phyloP scores from a whole-genome alignment of 2,113 vertebrate genomes.

The Martes martes region DNA sequence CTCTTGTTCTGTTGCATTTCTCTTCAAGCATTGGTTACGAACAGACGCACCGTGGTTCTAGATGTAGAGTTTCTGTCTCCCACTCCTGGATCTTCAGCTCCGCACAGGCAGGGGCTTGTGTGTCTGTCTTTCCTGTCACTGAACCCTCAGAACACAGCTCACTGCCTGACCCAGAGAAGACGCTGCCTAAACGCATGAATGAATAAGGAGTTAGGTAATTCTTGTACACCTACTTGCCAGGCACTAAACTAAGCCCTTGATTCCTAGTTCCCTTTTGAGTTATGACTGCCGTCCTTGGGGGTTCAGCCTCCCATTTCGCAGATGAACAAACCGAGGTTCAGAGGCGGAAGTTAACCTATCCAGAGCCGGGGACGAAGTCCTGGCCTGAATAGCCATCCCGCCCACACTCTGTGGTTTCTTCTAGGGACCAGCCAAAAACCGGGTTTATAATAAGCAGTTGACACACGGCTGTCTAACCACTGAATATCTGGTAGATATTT shows the following conservation, averaged over 20 bases:
- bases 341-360: too few relatives aligned
- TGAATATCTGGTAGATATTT: accelerated
- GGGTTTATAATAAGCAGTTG: accelerated
- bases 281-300: background rate
- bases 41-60: accelerated
- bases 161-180: accelerated
- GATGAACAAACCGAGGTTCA: background rate
- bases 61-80: background rate
- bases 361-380: background rate
- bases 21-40: background rate
- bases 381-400: accelerated
- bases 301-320: background rate
- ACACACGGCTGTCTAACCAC: accelerated
- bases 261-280: background rate
- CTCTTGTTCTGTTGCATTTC: background rate
- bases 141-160: background rate
- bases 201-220: background rate
- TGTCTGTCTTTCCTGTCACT: accelerated
- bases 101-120: accelerated
- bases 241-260: background rate
- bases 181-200: accelerated
- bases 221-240: accelerated
- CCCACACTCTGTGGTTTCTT: background rate
- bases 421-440: background rate
- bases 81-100: too few relatives aligned